These are phyloP conservation scores for Adela reaumurella DNA, from an alignment of 2,888 invertebrate species.

Conservation along the genomic window DNA sequence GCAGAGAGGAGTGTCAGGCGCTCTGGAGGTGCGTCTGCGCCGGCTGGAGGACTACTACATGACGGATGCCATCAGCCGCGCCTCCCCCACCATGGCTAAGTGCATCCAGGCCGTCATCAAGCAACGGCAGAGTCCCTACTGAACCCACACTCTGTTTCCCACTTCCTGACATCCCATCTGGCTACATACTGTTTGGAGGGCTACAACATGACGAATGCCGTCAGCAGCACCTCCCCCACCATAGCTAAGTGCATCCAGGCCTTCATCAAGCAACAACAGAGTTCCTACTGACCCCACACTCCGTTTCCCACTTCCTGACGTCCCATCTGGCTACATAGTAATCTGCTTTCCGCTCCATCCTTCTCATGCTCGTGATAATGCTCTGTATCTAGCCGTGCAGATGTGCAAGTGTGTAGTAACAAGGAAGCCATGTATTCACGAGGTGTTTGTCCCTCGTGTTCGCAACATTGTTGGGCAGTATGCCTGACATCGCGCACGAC, in stretches of 20 bases:
- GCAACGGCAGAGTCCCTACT: slow-evolving; percentile 53
- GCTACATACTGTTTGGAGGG: slow-evolving; percentile 63
- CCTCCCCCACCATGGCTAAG: slow-evolving; percentile 98
- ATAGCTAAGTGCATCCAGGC: slow-evolving; percentile 99
- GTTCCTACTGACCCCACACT: slow-evolving; percentile 27
- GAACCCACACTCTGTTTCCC: slow-evolving; percentile 11
- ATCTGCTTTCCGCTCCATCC: too few species aligned
- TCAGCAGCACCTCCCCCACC: slow-evolving; percentile 93
- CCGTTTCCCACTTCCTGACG: neutral
- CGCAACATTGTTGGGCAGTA: too few species aligned
- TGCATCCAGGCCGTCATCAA: slow-evolving; percentile 89
- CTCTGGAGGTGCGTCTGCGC: slow-evolving; percentile 70
- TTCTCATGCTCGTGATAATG: too few species aligned
- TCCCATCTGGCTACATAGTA: too few species aligned
- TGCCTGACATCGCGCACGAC: too few species aligned
- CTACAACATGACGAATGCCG: slow-evolving; percentile 93
- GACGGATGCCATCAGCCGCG: slow-evolving; percentile 95
- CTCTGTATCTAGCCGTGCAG: too few species aligned
- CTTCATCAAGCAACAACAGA: slow-evolving; percentile 67
- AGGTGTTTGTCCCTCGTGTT: too few species aligned
- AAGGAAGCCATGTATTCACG: too few species aligned
- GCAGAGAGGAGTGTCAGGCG: slow-evolving; percentile 50
- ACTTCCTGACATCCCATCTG: too few species aligned
- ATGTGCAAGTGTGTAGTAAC: too few species aligned
- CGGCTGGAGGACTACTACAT: slow-evolving; percentile 85